Conservation (phyloP, 1,140 invertebrate genomes). For the Phthorimaea operculella region DNA sequence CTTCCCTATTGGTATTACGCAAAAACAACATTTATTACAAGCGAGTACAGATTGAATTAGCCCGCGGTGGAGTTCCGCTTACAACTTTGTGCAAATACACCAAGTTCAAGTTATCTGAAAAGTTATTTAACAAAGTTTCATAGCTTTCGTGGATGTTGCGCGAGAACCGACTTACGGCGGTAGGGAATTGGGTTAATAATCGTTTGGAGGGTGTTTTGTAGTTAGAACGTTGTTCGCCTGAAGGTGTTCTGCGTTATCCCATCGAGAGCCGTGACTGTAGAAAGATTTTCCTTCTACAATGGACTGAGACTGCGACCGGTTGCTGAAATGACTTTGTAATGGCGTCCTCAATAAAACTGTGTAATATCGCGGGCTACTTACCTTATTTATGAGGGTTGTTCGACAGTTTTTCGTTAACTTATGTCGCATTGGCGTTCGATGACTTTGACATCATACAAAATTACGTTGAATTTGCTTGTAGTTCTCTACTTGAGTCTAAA, state of each 20-base stretch:
- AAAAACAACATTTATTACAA: conserved; percentile 67
- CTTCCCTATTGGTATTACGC: conserved; percentile 59
- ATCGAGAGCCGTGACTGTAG: conserved; percentile 67
- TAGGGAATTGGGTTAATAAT: conserved; percentile 56
- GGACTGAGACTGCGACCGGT: conserved; percentile 58
- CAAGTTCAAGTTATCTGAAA: conserved; percentile 68
- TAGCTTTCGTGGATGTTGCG: conserved; percentile 58
- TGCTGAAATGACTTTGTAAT: conserved; percentile 63
- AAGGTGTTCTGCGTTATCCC: conserved; percentile 53
- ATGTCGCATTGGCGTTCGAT: background rate
- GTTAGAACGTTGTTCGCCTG: conserved; percentile 39
- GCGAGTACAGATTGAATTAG: conserved; percentile 64
- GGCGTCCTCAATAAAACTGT: conserved; percentile 58
- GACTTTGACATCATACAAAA: background rate
- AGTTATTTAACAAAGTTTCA: conserved; percentile 69
- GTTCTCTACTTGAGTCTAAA: background rate
- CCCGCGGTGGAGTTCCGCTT: conserved; percentile 56
- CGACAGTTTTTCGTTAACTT: conserved; percentile 11
- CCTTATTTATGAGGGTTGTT: conserved; percentile 38
- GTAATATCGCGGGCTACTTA: conserved; percentile 47
- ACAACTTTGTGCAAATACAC: conserved; percentile 63
- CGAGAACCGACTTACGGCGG: conserved; percentile 53
- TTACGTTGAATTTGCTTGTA: background rate
- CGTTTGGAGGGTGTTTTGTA: conserved; percentile 35
- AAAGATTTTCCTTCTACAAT: conserved; percentile 68